Evolutionary conservation across 2,888 invertebrate genomes (phyloP).

Genomic region (Eugnorisma glareosa): DNA sequence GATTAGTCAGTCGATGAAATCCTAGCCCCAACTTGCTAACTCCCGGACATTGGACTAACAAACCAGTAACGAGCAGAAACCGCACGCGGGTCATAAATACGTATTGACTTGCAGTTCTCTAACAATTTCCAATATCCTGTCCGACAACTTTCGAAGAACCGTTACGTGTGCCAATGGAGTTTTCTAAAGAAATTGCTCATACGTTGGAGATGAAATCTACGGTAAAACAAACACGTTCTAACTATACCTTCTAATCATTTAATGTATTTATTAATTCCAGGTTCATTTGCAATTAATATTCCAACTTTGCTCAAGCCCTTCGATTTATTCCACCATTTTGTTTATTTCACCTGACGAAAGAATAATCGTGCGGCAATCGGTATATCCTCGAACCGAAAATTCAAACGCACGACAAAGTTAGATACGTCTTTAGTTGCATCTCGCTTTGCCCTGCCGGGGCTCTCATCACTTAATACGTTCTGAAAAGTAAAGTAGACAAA

Average conservation of each 20-base stretch:
- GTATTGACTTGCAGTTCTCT: conserved; percentile 55
- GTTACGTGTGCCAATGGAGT: conserved; percentile 45
- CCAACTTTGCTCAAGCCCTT: background rate
- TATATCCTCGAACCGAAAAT: too few relatives aligned
- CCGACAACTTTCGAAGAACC: conserved; percentile 7
- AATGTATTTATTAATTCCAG: too few relatives aligned
- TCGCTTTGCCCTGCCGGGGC: too few relatives aligned
- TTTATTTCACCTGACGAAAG: background rate
- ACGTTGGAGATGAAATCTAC: too few relatives aligned
- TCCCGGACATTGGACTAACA: conserved; percentile 33
- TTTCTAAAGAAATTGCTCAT: conserved; percentile 1
- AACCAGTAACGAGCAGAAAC: conserved; percentile 40
- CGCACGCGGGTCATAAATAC: conserved; percentile 53
- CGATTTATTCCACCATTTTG: background rate
- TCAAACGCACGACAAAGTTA: too few relatives aligned
- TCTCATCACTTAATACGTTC: too few relatives aligned
- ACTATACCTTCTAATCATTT: too few relatives aligned
- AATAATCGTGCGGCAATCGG: too few relatives aligned
- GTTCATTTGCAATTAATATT: background rate
- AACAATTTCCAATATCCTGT: conserved; percentile 65
- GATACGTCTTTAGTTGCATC: too few relatives aligned
- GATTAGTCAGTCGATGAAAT: conserved; percentile 4
- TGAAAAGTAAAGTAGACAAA: too few relatives aligned
- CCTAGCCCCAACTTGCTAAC: conserved; percentile 12
- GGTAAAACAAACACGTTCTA: too few relatives aligned